Evolutionary conservation across 2,113 vertebrate genomes (phyloP), one percentile per base, ranked within the genome.

Genomic region (Campylorhamphus procurvoides): DNA sequence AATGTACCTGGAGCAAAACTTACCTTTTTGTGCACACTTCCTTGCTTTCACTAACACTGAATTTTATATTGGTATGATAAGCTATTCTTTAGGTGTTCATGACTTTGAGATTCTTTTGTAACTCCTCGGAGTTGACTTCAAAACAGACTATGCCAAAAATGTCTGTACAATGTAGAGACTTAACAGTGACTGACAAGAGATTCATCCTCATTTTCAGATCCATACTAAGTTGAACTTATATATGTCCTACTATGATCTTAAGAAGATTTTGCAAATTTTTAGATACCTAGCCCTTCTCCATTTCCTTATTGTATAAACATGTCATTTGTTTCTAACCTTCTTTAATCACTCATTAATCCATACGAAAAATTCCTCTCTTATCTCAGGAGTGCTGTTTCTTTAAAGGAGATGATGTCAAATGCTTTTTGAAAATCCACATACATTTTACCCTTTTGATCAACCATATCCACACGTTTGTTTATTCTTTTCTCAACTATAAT

Each of bases 281-380:
- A 8, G 31, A 11, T 80, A 66, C 55, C 46, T 88, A 86, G 66
- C 62, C 12, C 23, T 69, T 78, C 44, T 72, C 27, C 9, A 19
- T 84, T 84, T 92, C 60, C 63, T 29, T 49, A 11, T 29, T 89
- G 39, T 72, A 87, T 77, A 89, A 89, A 60, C 6, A n/a, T 40
- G 68, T 75, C 50, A 78, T 87, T 84, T 72, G 18, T 71, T 86
- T 81, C 84, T 81, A 78, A 90, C 60, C 56, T 81, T 75, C 93
- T 93, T 93, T 92, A 93, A 94, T 93, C 89, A 81, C 18, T 7
- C 22, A 55, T 75, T 96, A 97, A 94, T 94, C 95, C 89, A 56
- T 64, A 44, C 31, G 86, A 87, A 94, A 75, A 78, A 90, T 37
- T 84, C 29, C 14, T 63, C 73, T 63, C 39, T 78, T 90, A 94